Evolutionary conservation across 2,888 invertebrate species (phyloP), one percentile per base, ranked within the genome.

Genomic region (Holacanthella duospinosa): DNA sequence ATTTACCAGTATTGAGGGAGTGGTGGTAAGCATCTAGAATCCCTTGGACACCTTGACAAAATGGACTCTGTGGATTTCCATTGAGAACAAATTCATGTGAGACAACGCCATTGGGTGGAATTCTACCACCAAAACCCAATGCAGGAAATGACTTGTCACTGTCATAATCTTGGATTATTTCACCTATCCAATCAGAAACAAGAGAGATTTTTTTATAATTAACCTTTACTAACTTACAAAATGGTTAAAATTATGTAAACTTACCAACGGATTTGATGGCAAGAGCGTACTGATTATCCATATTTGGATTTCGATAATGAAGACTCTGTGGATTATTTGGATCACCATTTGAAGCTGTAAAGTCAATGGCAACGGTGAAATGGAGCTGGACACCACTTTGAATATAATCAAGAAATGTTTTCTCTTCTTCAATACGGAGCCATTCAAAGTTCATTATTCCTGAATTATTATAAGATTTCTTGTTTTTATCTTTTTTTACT

Each of bases 371-470:
- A 28, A 77, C 75, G 1, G 76, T 76, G 61, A 75, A 77, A 69
- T 76, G 74, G 25, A 77, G 67, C 66, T 75, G 73, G 24, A 73
- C 71, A 75, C 81, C 80, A 54, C 78, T 78, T 64, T 78, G 75
- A 53, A 82, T 77, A 73, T 78, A 82, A 70, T 82, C 82, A 55
- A 82, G 72, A 73, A 82, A 82, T 3, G 74, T 65, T 25, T 71
- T 70, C 57, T 74, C 71, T 58, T 71, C 71, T 43, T 73, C 71
- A 12, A 70, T 59, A n/a, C 68, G 63, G 6, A 73, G 53, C 58
- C 66, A 70, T 44, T 71, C 70, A 2, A 75, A 28, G 68, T 81
- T 80, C 44, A 82, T 70, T 64, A 80, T 79, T 27, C 82, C 82
- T 29, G 81, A 81, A 70, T 80, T 76, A 66, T 77, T 78, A 73